Conservation (phyloP, 1,140 invertebrate genomes). For the Stenopsyche tienmushanensis region DNA sequence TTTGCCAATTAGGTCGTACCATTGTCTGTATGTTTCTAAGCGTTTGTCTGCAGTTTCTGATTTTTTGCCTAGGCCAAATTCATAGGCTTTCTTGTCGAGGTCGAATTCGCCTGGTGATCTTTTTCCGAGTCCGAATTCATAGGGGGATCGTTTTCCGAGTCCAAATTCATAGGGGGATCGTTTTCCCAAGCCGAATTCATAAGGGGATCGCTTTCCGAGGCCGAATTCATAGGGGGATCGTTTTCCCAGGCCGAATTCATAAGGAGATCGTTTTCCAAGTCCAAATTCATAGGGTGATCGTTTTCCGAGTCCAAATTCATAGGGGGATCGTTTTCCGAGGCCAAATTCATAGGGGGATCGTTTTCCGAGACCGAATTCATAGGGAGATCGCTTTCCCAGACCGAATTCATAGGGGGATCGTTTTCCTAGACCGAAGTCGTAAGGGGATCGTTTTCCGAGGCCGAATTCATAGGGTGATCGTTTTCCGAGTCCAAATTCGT, state of each 20-base stretch:
- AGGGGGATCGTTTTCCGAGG: constrained; percentile 50
- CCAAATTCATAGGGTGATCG: constrained; percentile 48
- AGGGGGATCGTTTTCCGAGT: constrained; percentile 46
- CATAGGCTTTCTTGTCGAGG: constrained; percentile 46
- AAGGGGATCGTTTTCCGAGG: constrained; percentile 48
- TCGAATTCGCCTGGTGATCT: constrained; percentile 19
- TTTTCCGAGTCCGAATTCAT: constrained; percentile 38
- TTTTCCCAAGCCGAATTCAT: constrained; percentile 51
- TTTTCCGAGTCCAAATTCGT: constrained; percentile 55
- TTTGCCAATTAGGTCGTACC: constrained; percentile 51
- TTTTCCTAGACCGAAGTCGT: constrained; percentile 48
- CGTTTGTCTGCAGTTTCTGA: constrained; percentile 39
- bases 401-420: constrained; percentile 44
- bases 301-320: constrained; percentile 51
- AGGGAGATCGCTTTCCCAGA: constrained; percentile 48
- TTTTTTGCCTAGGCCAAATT: constrained; percentile 45
- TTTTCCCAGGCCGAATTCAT: constrained; percentile 48
- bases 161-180: constrained; percentile 49
- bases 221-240: constrained; percentile 50
- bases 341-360: constrained; percentile 50
- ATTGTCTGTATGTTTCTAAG: not conserved
- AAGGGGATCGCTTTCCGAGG: constrained; percentile 50
- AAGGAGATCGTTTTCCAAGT: constrained; percentile 46
- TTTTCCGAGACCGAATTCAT: constrained; percentile 48
- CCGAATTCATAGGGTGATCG: constrained; percentile 43